Conservation (phyloP, 2,888 invertebrate species). For the Peribatodes rhomboidaria region DNA sequence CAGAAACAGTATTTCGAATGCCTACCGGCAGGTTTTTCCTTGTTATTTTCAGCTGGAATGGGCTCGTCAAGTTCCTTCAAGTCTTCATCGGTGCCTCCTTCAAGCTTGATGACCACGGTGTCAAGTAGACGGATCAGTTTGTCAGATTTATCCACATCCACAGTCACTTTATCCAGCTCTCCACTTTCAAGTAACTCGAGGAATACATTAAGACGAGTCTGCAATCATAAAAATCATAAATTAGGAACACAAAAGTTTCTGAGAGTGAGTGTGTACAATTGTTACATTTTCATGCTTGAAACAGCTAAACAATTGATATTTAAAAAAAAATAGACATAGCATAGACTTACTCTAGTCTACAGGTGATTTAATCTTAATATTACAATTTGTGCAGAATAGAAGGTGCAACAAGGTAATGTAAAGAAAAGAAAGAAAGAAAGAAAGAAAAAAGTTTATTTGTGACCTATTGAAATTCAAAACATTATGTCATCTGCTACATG, state of each 20-base stretch:
- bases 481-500: no score
- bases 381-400: no score
- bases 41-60: constrained; percentile 60
- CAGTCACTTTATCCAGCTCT: constrained; percentile 91
- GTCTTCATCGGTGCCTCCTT: constrained; percentile 97
- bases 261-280: no score
- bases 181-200: constrained; percentile 92
- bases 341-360: no score
- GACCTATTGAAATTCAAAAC: no score
- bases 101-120: constrained; percentile 98
- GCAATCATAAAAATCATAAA: constrained; percentile 36
- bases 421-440: no score
- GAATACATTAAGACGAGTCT: constrained; percentile 96
- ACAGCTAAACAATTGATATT: no score
- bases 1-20: background rate
- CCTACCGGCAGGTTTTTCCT: constrained; percentile 72
- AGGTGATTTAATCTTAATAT: no score
- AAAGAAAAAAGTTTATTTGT: no score
- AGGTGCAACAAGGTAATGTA: no score
- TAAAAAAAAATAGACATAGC: no score
- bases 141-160: constrained; percentile 95
- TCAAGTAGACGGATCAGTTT: constrained; percentile 95
- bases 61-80: constrained; percentile 93
- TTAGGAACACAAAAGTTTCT: background rate
- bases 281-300: no score